A percentile compares a stretch with the other conserved stretches of the same genome.
These are phyloP conservation scores for Sarcoramphus papa DNA, from an alignment of 2,797 vertebrate species.

Conservation along the genomic window DNA sequence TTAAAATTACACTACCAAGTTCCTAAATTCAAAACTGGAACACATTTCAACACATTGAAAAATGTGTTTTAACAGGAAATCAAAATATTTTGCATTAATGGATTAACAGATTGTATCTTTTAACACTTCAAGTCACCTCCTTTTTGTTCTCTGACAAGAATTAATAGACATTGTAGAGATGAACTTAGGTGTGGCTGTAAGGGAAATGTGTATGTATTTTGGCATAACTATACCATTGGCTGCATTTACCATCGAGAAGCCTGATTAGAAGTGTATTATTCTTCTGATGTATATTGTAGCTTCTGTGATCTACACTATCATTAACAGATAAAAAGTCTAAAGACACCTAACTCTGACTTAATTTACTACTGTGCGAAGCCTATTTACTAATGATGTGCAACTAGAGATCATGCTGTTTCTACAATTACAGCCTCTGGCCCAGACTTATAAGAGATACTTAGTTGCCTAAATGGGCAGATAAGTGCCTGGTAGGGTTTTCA, in stretches of 20 bases:
- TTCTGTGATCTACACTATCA: background rate
- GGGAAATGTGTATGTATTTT: background rate
- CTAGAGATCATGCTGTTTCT: background rate
- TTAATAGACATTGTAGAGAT: background rate
- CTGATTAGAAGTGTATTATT: background rate
- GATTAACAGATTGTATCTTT: background rate
- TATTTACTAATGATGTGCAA: background rate
- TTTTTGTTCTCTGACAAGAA: background rate
- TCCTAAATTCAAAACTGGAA: background rate
- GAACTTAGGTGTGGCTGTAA: background rate
- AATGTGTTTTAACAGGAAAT: background rate
- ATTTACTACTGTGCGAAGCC: background rate
- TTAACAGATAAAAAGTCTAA: background rate
- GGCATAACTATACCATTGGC: background rate
- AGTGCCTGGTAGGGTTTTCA: background rate
- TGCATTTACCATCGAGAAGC: background rate
- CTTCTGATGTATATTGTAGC: background rate
- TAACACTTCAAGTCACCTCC: background rate
- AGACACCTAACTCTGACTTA: background rate
- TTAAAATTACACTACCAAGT: background rate
- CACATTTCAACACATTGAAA: background rate
- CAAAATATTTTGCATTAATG: background rate
- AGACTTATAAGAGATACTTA: background rate
- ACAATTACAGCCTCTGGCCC: background rate
- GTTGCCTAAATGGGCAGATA: background rate